Evolutionary conservation across 2,113 vertebrate species (phyloP), one percentile per base, ranked within the genome.

Genomic region (Synodontis membranacea): DNA sequence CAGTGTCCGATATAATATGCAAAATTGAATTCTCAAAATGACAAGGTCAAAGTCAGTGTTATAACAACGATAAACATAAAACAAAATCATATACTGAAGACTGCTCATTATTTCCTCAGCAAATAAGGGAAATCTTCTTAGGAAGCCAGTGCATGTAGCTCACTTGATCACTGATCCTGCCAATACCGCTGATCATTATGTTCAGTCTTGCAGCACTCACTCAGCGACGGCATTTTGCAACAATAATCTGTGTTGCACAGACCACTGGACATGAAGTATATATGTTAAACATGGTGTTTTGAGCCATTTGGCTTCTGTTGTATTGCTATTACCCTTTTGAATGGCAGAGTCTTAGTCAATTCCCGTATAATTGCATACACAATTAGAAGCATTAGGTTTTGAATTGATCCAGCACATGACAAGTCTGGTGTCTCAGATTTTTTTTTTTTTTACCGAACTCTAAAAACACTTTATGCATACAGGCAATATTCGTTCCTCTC

Each of bases 401-500:
- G 78, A 79, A 80, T 54, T 70, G 39, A 82, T 60, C n/a, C 85
- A 48, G 37, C 68, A 21, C n/a, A 81, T 86, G 62, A 81, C 72
- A 52, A 81, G 28, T 34, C 48, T 72, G 34, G 60, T 70, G 85
- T 86, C 56, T 52, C 7, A 44, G n/a, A 15, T 64, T 87, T 74
- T 75, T 54, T 42, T 50, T 48, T 48, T 64, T 28, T 14, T 39
- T 44, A 7, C 25, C 50, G 28, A 74, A 82, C 8, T 42, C 37
- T 58, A 48, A 48, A 81, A 86, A 60, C 52, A 48, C 79, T 60
- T 21, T n/a, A 86, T 60, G 50, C 85, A 82, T 60, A 56, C 78
- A 72, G 79, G 58, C 87, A 88, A 82, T 83, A 72, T 83, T 84
- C 84, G 76, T 86, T 88, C 88, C 90, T 80, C 85, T 87, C 84